Evolutionary conservation across 2,888 invertebrate genomes (phyloP), one percentile per base, ranked within the genome.

Genomic region (Bombylius major): DNA sequence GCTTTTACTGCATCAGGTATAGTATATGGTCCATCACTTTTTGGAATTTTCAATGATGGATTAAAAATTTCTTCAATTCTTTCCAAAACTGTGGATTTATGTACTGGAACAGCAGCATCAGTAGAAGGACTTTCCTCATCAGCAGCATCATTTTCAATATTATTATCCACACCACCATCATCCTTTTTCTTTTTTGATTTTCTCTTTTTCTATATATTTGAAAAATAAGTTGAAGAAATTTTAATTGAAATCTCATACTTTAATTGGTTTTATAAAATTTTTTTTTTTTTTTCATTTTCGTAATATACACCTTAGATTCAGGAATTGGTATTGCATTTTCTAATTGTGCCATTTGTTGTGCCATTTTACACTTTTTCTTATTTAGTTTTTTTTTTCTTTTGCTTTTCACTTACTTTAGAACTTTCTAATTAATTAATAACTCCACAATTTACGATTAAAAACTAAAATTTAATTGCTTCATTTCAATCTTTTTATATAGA

Each of bases 51-150:
- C 7, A 71, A 62, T n/a, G 65, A 65, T 1, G 73, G 73, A 67
- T 73, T 73, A 34, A 73, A 68, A 49, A 73, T 73, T 63, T 73
- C 73, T 58, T 72, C 70, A 55, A 73, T 73, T 47, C 66, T 67
- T 44, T 69, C 67, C 67, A 73, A 65, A 13, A 73, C 68, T 55
- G 69, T 69, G 33, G 73, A 72, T 47, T 69, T 68, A 11, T 64
- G 58, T 56, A 39, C 34, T 36, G 33, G 34, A 14, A 36, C 12
- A n/a, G 47, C 50, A 4, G 66, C 65, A 13, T 51, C 51, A 23
- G 23, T 23, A 23, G 23, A 23, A 23, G 23, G 23, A 13, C 8
- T 14, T 8, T 36, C 36, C 32, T 52, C 56, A 5, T 51, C 55
- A n/a, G 14, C 33, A 4, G 23, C 5, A 33, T 47, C 47, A 9